Percentiles rank a stretch among this genome's conserved stretches.
Conservation (phyloP, 2,888 invertebrate genomes). For the Kryphioiulus occultus region DNA sequence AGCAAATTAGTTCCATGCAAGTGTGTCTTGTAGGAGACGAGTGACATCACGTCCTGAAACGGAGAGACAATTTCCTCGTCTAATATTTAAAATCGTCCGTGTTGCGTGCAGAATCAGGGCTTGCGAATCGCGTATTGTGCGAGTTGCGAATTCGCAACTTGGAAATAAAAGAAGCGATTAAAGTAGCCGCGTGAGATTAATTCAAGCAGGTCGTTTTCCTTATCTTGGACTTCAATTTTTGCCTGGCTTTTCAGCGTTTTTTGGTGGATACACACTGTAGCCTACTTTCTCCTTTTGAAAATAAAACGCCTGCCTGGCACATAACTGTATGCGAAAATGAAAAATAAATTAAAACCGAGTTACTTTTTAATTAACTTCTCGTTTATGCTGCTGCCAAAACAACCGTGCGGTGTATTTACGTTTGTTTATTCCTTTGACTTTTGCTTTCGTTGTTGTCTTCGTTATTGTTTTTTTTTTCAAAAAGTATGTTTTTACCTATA, state of each 20-base stretch:
- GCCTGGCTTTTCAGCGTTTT: not conserved
- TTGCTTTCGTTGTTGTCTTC: too few species aligned
- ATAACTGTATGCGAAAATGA: not conserved
- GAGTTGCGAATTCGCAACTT: not conserved
- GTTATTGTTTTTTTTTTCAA: not conserved
- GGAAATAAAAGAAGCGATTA: slow-evolving; percentile 15
- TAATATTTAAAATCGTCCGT: not conserved
- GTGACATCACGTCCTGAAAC: not conserved
- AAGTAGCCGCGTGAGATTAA: slow-evolving; percentile 16
- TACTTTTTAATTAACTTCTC: not conserved
- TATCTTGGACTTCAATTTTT: not conserved
- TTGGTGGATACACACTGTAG: not conserved
- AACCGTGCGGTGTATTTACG: not conserved
- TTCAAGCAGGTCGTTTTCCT: not conserved
- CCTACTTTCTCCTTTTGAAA: slow-evolving; percentile 23
- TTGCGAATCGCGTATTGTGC: not conserved
- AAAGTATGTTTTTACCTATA: not conserved
- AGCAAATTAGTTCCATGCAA: slow-evolving; percentile 14
- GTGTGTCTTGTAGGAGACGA: not conserved
- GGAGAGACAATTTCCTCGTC: slow-evolving; percentile 23
- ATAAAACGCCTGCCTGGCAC: not conserved
- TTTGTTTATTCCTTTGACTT: not conserved
- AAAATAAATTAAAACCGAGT: not conserved
- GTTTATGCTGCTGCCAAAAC: not conserved
- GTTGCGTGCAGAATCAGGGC: slow-evolving; percentile 16